Percentiles rank a stretch among this genome's conserved stretches.
phyloP scores from a whole-genome alignment of 2,113 vertebrate genomes.

The Helogale parvula region DNA sequence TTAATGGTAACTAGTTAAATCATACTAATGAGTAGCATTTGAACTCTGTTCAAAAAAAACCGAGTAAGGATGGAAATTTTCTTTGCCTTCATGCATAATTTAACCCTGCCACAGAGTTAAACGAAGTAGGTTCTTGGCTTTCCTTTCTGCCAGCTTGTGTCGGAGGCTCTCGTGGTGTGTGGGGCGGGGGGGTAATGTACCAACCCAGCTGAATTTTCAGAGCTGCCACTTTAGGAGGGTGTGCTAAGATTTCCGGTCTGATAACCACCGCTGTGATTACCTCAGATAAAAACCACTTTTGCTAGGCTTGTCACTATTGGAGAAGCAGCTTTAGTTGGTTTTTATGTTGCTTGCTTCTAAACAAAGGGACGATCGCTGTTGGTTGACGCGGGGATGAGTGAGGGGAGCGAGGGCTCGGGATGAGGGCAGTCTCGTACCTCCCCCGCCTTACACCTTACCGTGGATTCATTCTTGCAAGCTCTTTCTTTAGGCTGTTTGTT shows the following conservation, averaged over 20 bases:
- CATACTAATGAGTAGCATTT: not conserved
- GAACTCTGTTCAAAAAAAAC: not conserved
- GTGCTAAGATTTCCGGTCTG: not conserved
- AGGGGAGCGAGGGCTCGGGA: fast-evolving
- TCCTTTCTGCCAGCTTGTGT: not conserved
- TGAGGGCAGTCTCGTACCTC: not conserved
- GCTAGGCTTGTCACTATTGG: not conserved
- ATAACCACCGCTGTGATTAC: not conserved
- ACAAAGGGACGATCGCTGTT: not conserved
- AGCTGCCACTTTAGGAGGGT: not conserved
- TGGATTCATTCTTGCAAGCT: not conserved
- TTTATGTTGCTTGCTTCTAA: not conserved
- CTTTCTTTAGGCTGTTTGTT: not conserved
- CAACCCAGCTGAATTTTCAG: not conserved
- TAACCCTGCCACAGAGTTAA: not conserved
- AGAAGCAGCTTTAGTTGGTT: not conserved
- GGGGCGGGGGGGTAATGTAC: not conserved
- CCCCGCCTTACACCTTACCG: not conserved
- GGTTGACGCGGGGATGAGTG: fast-evolving
- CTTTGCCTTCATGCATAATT: constrained; percentile 59
- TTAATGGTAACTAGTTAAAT: not conserved
- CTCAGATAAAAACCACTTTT: not conserved
- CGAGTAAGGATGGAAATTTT: constrained; percentile 27
- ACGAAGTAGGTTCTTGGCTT: not conserved
- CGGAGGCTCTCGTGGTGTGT: not conserved